phyloP scores from a whole-genome alignment of 2,113 vertebrate genomes.

The Mustelus asterias region DNA sequence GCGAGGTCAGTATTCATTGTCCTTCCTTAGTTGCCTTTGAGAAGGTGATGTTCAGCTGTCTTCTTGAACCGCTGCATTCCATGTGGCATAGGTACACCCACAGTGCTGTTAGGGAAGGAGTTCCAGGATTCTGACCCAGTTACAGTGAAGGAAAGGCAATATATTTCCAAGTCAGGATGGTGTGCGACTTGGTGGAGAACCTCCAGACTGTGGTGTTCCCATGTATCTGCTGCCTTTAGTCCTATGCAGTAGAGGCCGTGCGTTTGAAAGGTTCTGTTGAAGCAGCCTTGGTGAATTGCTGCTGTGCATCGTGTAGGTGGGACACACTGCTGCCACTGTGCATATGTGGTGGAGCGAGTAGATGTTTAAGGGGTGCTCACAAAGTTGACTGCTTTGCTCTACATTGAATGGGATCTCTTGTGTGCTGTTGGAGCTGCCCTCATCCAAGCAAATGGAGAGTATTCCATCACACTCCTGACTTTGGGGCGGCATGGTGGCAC shows the following conservation, averaged over 20 bases:
- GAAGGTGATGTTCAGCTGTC: too few species aligned
- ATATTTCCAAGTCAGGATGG: too few species aligned
- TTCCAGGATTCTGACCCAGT: too few species aligned
- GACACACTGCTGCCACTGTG: background rate
- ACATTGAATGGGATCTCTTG: background rate
- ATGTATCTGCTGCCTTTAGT: background rate
- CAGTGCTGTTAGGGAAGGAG: too few species aligned
- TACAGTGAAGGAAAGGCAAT: too few species aligned
- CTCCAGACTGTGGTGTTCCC: background rate
- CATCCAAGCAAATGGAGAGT: too few species aligned
- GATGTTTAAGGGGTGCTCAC: background rate
- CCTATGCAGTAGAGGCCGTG: background rate
- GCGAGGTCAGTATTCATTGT: background rate
- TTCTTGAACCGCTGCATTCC: too few species aligned
- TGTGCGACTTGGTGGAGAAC: background rate
- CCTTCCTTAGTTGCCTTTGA: too few species aligned
- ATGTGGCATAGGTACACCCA: too few species aligned
- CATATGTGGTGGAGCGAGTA: background rate
- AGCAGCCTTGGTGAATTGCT: background rate
- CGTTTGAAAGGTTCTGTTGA: background rate
- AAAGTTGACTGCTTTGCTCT: background rate
- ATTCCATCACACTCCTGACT: too few species aligned
- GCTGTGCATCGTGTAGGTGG: background rate
- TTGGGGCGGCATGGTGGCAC: too few species aligned
- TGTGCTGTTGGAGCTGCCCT: background rate